Evolutionary conservation across 1,140 invertebrate species (phyloP).

Genomic region (Dolichoris vasculosae): DNA sequence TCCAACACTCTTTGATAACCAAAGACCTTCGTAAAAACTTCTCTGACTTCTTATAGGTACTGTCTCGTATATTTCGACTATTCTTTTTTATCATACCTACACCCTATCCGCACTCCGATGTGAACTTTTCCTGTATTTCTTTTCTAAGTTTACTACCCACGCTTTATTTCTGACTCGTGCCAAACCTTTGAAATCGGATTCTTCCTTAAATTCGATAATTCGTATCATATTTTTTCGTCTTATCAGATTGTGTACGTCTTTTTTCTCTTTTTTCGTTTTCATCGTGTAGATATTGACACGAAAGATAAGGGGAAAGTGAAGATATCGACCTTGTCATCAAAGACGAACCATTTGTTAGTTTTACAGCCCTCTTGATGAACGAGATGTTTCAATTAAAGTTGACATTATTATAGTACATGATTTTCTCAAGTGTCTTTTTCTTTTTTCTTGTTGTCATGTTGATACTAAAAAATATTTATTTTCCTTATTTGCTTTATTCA

Average conservation of each 20-base stretch:
- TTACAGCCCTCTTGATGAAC: background rate
- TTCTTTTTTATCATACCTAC: background rate
- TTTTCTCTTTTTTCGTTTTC: background rate
- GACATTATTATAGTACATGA: conserved; percentile 9
- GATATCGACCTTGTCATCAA: conserved; percentile 47
- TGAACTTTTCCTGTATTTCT: background rate
- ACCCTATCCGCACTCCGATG: background rate
- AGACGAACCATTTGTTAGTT: background rate
- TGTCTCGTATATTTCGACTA: background rate
- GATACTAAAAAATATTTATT: background rate
- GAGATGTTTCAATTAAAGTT: conserved; percentile 38
- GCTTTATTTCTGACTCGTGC: conserved; percentile 4
- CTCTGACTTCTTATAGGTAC: conserved; percentile 13
- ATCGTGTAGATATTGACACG: conserved; percentile 24
- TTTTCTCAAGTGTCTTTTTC: background rate
- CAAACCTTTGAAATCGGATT: background rate
- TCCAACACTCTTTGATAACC: conserved; percentile 67
- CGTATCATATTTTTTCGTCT: background rate
- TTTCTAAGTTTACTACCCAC: background rate
- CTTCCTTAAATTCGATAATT: conserved; percentile 2
- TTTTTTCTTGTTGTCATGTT: background rate
- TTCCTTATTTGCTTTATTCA: too few relatives aligned
- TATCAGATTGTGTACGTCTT: background rate
- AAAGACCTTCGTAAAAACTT: conserved; percentile 61
- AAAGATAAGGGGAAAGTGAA: conserved; percentile 41